Conservation (phyloP, 2,888 invertebrate species). For the Xestia rhomboidea region DNA sequence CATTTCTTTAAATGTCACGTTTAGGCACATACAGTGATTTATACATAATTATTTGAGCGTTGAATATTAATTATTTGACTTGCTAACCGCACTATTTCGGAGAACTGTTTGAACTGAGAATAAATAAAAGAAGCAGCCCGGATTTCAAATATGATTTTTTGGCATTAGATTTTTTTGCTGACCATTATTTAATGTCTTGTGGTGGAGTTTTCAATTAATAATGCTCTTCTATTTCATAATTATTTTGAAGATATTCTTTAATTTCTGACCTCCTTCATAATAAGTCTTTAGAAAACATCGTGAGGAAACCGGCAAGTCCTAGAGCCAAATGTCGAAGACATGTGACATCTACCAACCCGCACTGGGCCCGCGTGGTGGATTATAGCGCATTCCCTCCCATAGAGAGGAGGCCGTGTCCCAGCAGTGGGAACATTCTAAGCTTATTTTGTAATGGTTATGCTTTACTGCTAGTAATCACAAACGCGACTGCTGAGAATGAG, state of each 20-base stretch:
- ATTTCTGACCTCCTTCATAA: neutral
- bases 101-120: slow-evolving; percentile 14
- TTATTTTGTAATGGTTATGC: neutral
- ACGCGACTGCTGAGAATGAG: too few relatives aligned
- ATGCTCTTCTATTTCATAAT: neutral
- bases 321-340: neutral
- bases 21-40: slow-evolving; percentile 12
- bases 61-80: slow-evolving; percentile 56
- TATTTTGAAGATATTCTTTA: neutral
- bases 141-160: neutral
- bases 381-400: neutral
- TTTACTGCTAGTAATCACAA: neutral
- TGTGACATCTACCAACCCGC: neutral
- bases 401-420: neutral
- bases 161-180: slow-evolving; percentile 17
- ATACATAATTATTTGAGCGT: slow-evolving; percentile 34
- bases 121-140: neutral
- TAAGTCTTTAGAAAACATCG: neutral
- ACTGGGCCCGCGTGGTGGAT: neutral
- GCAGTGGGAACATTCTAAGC: neutral
- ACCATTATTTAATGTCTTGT: neutral
- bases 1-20: neutral
- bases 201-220: neutral
- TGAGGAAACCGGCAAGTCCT: neutral
- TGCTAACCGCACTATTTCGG: slow-evolving; percentile 13